These are phyloP conservation scores for Steinernema carpocapsae DNA, from an alignment of 2,888 invertebrate species.

Conservation along the genomic window DNA sequence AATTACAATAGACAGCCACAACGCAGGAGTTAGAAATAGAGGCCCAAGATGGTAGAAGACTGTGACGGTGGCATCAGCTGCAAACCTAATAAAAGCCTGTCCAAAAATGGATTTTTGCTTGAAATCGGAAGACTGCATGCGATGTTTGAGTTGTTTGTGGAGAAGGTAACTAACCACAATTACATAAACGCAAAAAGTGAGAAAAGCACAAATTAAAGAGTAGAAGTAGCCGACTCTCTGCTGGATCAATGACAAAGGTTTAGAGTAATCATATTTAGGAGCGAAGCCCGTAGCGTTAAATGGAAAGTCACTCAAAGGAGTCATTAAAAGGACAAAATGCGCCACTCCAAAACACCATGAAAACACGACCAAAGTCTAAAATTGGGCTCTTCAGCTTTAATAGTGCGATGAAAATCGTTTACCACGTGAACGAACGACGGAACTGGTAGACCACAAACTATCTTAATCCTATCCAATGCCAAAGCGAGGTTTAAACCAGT, in stretches of 20 bases:
- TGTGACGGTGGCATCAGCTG: background rate
- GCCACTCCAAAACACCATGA: background rate
- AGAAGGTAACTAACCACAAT: background rate
- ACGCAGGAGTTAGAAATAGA: background rate
- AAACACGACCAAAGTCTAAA: background rate
- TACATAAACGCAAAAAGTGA: background rate
- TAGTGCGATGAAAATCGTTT: no score
- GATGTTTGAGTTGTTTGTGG: background rate
- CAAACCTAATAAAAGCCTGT: background rate
- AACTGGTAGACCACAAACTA: background rate
- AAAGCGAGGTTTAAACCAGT: background rate
- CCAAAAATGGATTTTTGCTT: conserved; percentile 14
- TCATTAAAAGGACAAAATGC: background rate
- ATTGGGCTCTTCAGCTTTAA: no score
- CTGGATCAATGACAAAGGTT: background rate
- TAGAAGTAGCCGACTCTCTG: conserved; percentile 16
- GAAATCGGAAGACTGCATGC: background rate
- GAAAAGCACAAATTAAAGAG: background rate
- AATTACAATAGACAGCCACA: background rate
- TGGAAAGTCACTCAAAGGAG: background rate
- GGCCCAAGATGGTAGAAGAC: conserved; percentile 16
- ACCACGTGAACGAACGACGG: background rate
- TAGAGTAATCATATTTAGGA: background rate
- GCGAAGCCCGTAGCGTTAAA: background rate
- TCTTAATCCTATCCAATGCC: background rate